A percentile compares a stretch with the other conserved stretches of the same genome.
phyloP scores from a whole-genome alignment of 2,888 invertebrate genomes.

The Megalurothrips usitatus region DNA sequence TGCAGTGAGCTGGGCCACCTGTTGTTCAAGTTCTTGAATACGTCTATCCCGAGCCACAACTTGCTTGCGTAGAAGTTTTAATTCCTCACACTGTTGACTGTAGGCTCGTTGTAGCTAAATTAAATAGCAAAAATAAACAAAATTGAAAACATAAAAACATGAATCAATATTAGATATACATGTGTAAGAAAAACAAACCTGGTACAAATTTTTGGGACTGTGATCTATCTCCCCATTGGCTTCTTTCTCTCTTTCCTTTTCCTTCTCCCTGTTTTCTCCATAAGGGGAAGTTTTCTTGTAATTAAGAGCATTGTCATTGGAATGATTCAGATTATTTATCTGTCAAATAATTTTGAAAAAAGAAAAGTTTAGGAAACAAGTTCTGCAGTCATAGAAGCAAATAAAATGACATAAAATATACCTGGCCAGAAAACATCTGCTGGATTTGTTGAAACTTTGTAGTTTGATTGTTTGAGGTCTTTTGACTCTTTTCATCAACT shows the following conservation, averaged over 20 bases:
- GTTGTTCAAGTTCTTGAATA: slow-evolving; percentile 75
- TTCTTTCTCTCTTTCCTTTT: slow-evolving; percentile 9
- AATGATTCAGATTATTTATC: slow-evolving; percentile 57
- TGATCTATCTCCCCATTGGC: background rate
- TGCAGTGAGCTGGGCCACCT: slow-evolving; percentile 54
- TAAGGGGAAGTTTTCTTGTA: slow-evolving; percentile 7
- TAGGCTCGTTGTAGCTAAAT: slow-evolving; percentile 67
- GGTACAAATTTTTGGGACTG: background rate
- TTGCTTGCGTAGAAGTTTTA: slow-evolving; percentile 71
- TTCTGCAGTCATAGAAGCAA: slow-evolving; percentile 31
- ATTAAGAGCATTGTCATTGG: slow-evolving; percentile 1
- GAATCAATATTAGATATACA: slow-evolving; percentile 2
- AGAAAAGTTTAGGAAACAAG: slow-evolving; percentile 44
- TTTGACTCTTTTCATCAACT: slow-evolving; percentile 63
- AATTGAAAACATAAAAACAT: background rate
- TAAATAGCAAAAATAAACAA: background rate
- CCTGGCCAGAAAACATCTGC: slow-evolving; percentile 58
- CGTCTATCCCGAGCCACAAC: slow-evolving; percentile 71
- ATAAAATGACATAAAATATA: slow-evolving; percentile 42
- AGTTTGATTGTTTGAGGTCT: slow-evolving; percentile 70
- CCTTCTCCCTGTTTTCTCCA: slow-evolving; percentile 10
- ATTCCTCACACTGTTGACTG: slow-evolving; percentile 72
- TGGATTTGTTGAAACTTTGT: slow-evolving; percentile 78
- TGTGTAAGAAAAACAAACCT: slow-evolving; percentile 31
- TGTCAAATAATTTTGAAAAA: slow-evolving; percentile 52